Conservation (phyloP, 2,797 vertebrate species). For the Muraenolepis orangiensis region DNA sequence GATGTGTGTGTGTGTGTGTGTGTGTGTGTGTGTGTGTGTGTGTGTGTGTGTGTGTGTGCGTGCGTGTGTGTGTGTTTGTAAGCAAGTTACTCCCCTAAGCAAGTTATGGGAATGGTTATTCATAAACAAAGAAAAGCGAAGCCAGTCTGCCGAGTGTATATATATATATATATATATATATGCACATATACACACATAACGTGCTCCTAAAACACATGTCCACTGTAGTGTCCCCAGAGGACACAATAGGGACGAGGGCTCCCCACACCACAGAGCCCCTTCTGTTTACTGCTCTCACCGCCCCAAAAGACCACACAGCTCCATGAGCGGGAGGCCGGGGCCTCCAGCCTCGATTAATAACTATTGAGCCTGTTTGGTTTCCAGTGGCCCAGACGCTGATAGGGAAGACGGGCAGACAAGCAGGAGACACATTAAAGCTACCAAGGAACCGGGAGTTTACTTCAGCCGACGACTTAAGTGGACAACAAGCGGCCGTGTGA, state of each 20-base stretch:
- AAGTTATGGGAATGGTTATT: not conserved
- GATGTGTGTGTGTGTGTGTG: too few relatives aligned
- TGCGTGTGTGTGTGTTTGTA: too few relatives aligned
- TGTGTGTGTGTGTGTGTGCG: too few relatives aligned
- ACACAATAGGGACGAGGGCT: slow-evolving; percentile 17
- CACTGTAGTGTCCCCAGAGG: slow-evolving; percentile 23
- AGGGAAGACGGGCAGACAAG: slow-evolving; percentile 73
- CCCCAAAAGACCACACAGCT: slow-evolving; percentile 63
- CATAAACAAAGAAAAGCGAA: not conserved
- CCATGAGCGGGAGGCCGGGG: slow-evolving; percentile 60
- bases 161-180: slow-evolving; percentile 26
- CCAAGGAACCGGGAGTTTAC: slow-evolving; percentile 78
- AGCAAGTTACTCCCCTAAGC: too few relatives aligned
- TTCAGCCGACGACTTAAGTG: slow-evolving; percentile 77
- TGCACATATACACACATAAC: slow-evolving; percentile 36
- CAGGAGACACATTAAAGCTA: slow-evolving; percentile 75
- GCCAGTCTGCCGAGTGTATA: not conserved
- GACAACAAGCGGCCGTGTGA: slow-evolving; percentile 68
- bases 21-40: too few relatives aligned
- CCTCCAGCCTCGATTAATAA: slow-evolving; percentile 72
- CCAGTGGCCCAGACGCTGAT: slow-evolving; percentile 76
- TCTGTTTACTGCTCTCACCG: slow-evolving; percentile 56
- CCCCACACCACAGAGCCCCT: slow-evolving; percentile 49
- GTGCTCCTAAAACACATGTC: slow-evolving; percentile 42
- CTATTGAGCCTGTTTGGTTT: slow-evolving; percentile 76